phyloP scores from a whole-genome alignment of 2,113 vertebrate species.

The Gnathonemus longibarbis region DNA sequence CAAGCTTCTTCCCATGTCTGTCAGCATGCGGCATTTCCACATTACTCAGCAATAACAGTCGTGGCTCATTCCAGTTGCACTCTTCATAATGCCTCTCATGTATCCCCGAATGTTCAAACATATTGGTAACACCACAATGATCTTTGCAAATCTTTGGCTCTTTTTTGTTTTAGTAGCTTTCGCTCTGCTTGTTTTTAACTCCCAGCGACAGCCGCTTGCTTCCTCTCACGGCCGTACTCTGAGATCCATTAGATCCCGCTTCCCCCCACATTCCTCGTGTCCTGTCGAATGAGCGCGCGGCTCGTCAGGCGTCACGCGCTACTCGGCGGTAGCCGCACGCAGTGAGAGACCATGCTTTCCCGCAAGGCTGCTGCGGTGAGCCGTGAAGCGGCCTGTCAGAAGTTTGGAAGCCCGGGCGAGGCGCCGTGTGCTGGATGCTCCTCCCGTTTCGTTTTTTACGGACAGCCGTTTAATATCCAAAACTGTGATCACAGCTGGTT shows the following conservation, averaged over 20 bases:
- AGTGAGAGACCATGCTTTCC: constrained; percentile 20
- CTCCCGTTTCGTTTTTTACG: constrained; percentile 1
- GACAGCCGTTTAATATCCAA: constrained; percentile 16
- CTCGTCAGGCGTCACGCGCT: neutral
- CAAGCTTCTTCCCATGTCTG: constrained; percentile 26
- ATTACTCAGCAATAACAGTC: constrained; percentile 29
- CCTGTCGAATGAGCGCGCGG: neutral
- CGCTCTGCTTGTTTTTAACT: constrained; percentile 24
- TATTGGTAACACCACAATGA: constrained; percentile 27
- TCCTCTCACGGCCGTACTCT: neutral
- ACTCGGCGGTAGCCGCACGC: constrained; percentile 24
- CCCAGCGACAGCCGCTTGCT: neutral
- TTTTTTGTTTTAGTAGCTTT: neutral
- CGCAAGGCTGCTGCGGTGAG: constrained; percentile 22
- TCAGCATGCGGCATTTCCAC: constrained; percentile 26
- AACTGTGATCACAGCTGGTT: constrained; percentile 25
- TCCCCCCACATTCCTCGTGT: constrained; percentile 3
- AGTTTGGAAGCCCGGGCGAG: constrained; percentile 21
- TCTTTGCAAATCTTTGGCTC: constrained; percentile 15
- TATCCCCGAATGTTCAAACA: constrained; percentile 9
- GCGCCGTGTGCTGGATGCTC: neutral
- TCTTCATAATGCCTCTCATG: neutral
- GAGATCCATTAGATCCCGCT: constrained; percentile 26
- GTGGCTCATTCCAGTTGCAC: constrained; percentile 4
- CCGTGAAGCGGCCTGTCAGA: constrained; percentile 25